phyloP scores from a whole-genome alignment of 2,888 invertebrate species.

The Melanostoma scalare region DNA sequence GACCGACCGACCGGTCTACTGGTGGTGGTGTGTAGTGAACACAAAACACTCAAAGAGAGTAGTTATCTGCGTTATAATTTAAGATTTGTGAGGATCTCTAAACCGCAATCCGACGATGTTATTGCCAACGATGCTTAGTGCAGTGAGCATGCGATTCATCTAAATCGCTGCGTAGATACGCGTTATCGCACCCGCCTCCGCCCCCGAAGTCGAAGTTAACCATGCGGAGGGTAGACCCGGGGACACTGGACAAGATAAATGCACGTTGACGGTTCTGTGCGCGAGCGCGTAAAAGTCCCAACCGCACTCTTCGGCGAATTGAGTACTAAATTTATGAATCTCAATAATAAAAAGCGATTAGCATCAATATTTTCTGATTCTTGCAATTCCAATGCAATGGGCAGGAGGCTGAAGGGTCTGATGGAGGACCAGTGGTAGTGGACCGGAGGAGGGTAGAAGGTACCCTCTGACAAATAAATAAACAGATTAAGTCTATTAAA shows the following conservation, averaged over 20 bases:
- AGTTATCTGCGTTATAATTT: conserved; percentile 61
- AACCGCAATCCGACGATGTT: conserved; percentile 22
- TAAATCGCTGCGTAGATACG: conserved; percentile 71
- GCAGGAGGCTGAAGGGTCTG: not conserved
- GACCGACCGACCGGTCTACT: not conserved
- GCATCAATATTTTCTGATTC: conserved; percentile 72
- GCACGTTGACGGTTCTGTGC: not conserved
- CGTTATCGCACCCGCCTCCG: conserved; percentile 36
- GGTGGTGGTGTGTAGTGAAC: not conserved
- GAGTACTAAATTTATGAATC: conserved; percentile 65
- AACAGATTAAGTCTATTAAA: conserved; percentile 72
- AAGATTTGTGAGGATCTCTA: conserved; percentile 65
- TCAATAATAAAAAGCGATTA: conserved; percentile 73
- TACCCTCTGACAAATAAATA: conserved; percentile 59
- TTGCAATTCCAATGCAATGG: conserved; percentile 37
- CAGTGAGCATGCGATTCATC: conserved; percentile 63
- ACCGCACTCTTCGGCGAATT: conserved; percentile 24
- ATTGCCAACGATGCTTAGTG: conserved; percentile 47
- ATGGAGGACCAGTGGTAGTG: not conserved
- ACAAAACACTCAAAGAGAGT: not conserved
- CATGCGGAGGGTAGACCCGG: conserved; percentile 19
- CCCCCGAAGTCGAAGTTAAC: not conserved
- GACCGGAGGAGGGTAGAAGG: not conserved
- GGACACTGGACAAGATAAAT: not conserved
- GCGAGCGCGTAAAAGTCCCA: conserved; percentile 43